These are phyloP conservation scores for Aythya baeri DNA, from an alignment of 2,113 vertebrate species.

Conservation along the genomic window DNA sequence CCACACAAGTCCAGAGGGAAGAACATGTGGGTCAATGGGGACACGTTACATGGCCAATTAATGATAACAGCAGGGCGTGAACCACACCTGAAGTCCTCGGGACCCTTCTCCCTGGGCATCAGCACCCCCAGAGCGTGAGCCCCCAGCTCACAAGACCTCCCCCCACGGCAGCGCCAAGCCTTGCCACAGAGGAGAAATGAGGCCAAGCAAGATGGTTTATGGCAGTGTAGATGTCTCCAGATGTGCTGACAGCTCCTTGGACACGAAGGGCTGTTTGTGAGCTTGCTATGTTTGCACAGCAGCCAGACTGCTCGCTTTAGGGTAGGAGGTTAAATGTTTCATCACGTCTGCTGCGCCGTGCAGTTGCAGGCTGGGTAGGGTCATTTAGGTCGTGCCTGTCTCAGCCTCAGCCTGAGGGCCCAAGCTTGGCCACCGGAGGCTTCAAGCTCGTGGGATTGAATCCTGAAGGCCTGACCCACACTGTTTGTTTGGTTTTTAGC, in stretches of 20 bases:
- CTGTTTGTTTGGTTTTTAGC: not conserved
- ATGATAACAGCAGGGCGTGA: rapidly evolving
- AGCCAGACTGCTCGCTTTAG: not conserved
- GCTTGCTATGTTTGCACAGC: not conserved
- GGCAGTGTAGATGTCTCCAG: not conserved
- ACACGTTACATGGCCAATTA: rapidly evolving
- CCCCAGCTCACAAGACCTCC: not conserved
- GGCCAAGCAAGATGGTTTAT: not conserved
- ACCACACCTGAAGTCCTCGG: rapidly evolving
- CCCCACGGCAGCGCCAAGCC: not conserved
- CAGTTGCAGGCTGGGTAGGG: not conserved
- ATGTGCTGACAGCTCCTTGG: not conserved
- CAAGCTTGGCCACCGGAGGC: not conserved
- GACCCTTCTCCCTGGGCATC: not conserved
- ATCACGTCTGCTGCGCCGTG: not conserved
- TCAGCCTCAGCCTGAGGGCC: not conserved
- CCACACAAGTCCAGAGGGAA: not conserved
- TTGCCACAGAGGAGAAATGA: not conserved
- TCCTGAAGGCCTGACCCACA: not conserved
- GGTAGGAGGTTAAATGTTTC: not conserved
- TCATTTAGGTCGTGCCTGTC: not conserved
- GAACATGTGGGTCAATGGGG: rapidly evolving
- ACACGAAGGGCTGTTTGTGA: not conserved
- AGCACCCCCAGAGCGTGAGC: not conserved
- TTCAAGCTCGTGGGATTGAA: not conserved